Conservation (phyloP, 1,140 invertebrate genomes). For the Calliphora vicina region DNA sequence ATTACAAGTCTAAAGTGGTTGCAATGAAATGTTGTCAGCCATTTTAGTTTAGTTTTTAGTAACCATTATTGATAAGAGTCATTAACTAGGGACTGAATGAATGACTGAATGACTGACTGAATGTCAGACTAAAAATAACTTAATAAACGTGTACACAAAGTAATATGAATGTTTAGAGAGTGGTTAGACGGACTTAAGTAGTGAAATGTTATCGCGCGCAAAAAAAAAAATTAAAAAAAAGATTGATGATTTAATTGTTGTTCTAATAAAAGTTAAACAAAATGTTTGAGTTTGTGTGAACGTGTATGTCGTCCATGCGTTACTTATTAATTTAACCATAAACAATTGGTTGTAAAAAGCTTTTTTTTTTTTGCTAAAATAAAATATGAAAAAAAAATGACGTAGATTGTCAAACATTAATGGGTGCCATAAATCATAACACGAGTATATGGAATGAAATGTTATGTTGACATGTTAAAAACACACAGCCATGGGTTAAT, state of each 20-base stretch:
- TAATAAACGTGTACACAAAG: neutral
- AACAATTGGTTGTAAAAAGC: slow-evolving; percentile 26
- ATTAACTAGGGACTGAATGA: neutral
- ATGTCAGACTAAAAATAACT: neutral
- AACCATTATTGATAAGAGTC: slow-evolving; percentile 12
- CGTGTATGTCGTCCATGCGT: neutral
- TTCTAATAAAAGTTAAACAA: slow-evolving; percentile 13
- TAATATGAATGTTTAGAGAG: too few relatives aligned
- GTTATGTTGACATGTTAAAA: slow-evolving; percentile 6
- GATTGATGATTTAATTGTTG: slow-evolving; percentile 31
- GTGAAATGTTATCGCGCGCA: neutral
- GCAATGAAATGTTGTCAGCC: neutral
- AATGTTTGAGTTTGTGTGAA: neutral
- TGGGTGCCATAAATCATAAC: slow-evolving; percentile 28
- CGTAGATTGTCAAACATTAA: slow-evolving; percentile 15
- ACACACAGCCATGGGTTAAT: neutral
- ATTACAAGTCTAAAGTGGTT: slow-evolving; percentile 15
- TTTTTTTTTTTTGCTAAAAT: neutral
- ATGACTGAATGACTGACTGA: neutral
- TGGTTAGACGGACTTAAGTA: neutral
- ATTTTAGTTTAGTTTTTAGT: slow-evolving; percentile 21
- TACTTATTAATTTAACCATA: slow-evolving; percentile 27
- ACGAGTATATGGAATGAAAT: neutral
- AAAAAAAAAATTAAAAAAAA: neutral
- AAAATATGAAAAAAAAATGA: neutral